Evolutionary conservation across 1,140 invertebrate species (phyloP), one percentile per base, ranked within the genome.

Genomic region (Yoshiicerus persimilis): DNA sequence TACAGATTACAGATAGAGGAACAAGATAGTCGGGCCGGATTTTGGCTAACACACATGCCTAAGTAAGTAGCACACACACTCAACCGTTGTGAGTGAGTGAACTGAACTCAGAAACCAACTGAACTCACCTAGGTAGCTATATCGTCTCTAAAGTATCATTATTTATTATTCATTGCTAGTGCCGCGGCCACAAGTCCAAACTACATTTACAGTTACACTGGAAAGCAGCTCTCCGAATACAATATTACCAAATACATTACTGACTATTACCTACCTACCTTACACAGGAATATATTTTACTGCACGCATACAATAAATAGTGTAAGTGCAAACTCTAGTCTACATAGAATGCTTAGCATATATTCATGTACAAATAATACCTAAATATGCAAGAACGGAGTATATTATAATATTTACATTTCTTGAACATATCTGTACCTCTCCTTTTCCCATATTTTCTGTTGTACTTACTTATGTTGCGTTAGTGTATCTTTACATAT

Each of bases 111-210:
- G 30, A 80, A 38, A 34, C 75, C 30, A 38, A 80, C 32, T 80
- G 32, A 80, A 80, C 75, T 80, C 64, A 70, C 64, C 64, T 27
- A 70, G 64, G 64, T 70, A 80, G 30, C 32, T 80, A 70, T 30
- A 30, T n/a, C 30, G 75, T 80, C 75, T 80, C 75, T 38, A n/a
- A 80, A 80, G 75, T 36, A 80, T 80, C 75, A 80, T 80, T 80
- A 80, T 80, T 80, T 80, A 80, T 80, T 80, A 80, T 80, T 80
- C 34, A 80, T 80, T 80, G 75, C 75, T 80, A 80, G 20, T 80
- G 75, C 75, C n/a, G 32, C 75, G 75, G 75, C 75, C 75, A 80
- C 75, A 80, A 80, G 75, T 80, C 75, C 75, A 80, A 80, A 80
- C 30, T 80, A 70, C 64, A 70, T 70, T 80, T 36, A 36, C 75